Conservation (phyloP, 2,888 invertebrate species). For the Anoncus sp. region DNA sequence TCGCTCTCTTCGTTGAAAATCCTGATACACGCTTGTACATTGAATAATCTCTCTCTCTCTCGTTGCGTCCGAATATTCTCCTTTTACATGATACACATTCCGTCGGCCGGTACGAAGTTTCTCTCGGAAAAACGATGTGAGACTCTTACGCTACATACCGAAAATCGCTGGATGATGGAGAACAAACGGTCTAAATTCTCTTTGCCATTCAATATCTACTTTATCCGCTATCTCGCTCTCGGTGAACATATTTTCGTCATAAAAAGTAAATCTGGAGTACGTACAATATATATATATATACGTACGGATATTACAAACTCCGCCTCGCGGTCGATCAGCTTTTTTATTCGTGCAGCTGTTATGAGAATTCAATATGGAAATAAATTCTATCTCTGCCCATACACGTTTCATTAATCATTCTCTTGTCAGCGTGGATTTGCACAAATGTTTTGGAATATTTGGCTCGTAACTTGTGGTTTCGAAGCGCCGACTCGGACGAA, state of each 20-base stretch:
- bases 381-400: neutral
- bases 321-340: too few species aligned
- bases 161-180: too few species aligned
- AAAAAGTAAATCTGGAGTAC: neutral
- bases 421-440: slow-evolving; percentile 5
- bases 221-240: slow-evolving; percentile 6
- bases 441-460: neutral
- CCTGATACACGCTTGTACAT: slow-evolving; percentile 18
- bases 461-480: neutral
- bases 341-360: neutral
- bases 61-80: too few species aligned
- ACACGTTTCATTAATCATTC: slow-evolving; percentile 4
- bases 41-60: slow-evolving; percentile 30
- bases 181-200: neutral
- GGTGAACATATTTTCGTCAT: neutral
- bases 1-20: slow-evolving; percentile 42
- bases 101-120: too few species aligned
- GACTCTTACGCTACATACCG: too few species aligned
- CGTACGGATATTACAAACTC: neutral
- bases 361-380: slow-evolving; percentile 14
- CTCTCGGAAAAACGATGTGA: too few species aligned
- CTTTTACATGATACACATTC: too few species aligned
- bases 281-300: neutral
- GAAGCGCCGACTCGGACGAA: neutral
- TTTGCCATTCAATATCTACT: slow-evolving; percentile 11